Base-by-base conservation (phyloP, 2,888 invertebrate species). In the Drymonia ruficornis region DNA sequence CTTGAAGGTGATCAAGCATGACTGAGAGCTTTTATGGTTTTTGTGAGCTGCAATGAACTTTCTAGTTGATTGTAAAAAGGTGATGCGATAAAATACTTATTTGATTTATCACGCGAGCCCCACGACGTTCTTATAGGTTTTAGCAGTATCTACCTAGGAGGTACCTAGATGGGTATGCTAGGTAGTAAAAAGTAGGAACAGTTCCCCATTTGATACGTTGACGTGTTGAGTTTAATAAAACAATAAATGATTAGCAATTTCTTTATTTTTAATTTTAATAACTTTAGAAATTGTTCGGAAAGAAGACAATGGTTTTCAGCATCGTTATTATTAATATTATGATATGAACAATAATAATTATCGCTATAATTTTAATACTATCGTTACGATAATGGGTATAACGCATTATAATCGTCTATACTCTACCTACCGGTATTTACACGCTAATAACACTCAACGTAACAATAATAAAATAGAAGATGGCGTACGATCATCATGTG, bases 261-360 rank as follows among this genome's bases (percentile, higher is more conserved):
- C 89, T 91, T 93, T 93, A 92, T 91, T 93, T 91, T 91, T 89
- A 91, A 90, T 90, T 93, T 80, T 91, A 93, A 93, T 93, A 93
- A 95, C 95, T 95, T 95, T 95, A 95, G 95, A 95, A 95, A 95
- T 95, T 93, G 93, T 94, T 95, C 94, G 93, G 94, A 95, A 95
- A 95, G 95, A 95, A 95, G 95, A 95, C 95, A 95, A 95, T 91
- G 86, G 86, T 91, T 90, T 70, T 89, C 89, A 90, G 91, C 89
- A 83, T 89, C 86, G 78, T 87, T 88, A 87, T 86, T 80, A 84
- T 95, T 94, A 89, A 84, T 89, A 95, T 95, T 91, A 95, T 95
- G 95, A 95, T 94, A 94, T 93, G 94, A 94, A 93, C 93, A 93
- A 93, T 94, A 93, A 94, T 94, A 91, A 91, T 91, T 91, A 92